phyloP scores from a whole-genome alignment of 1,140 invertebrate species.

The Varroa destructor region DNA sequence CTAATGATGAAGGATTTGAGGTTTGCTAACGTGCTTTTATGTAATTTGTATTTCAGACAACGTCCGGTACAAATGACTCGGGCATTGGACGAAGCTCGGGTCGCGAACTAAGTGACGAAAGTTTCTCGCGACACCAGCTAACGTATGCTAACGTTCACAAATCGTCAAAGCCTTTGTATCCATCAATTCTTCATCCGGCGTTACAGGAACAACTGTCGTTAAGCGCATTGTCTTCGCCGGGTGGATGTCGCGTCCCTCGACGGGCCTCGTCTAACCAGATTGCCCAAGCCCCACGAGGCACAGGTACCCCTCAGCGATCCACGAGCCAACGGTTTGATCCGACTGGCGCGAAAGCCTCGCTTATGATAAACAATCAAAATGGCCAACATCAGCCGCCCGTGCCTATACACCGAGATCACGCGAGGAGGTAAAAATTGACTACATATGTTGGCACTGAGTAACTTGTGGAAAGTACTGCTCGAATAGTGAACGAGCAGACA shows the following conservation, averaged over 20 bases:
- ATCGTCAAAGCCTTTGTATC: slow-evolving; percentile 15
- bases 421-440: neutral
- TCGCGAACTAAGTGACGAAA: slow-evolving; percentile 21
- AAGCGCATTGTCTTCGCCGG: slow-evolving; percentile 6
- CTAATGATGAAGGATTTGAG: neutral
- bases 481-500: too few relatives aligned
- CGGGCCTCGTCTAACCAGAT: slow-evolving; percentile 14
- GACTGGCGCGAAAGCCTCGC: neutral
- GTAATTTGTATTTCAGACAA: neutral
- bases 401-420: slow-evolving; percentile 18
- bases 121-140: slow-evolving; percentile 22
- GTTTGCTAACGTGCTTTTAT: neutral
- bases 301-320: slow-evolving; percentile 16
- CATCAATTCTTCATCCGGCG: slow-evolving; percentile 21
- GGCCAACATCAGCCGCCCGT: slow-evolving; percentile 1
- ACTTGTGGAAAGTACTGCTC: too few relatives aligned
- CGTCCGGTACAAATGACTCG: slow-evolving; percentile 12
- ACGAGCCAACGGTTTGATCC: slow-evolving; percentile 22
- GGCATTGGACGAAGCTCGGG: slow-evolving; percentile 11
- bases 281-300: neutral
- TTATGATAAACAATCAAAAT: too few relatives aligned
- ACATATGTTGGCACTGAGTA: too few relatives aligned
- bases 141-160: slow-evolving; percentile 25
- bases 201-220: slow-evolving; percentile 16
- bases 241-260: slow-evolving; percentile 1